Base-by-base conservation (phyloP, 2,888 invertebrate genomes). In the Fragum whitleyi region DNA sequence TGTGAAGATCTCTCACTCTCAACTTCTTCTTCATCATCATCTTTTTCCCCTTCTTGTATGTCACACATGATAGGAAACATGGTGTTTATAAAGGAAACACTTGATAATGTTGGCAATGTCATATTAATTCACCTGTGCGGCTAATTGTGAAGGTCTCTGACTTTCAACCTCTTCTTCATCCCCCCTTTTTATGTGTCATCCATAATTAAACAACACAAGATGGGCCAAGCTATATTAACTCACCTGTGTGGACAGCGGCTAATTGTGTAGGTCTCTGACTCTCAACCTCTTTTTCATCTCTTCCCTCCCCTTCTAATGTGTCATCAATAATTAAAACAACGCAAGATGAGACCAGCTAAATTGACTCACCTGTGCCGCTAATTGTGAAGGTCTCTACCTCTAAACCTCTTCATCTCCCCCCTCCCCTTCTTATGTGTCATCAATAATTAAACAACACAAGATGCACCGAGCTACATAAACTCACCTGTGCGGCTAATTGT, bases 11-110 rank as follows among this genome's bases (percentile, higher is more conserved):
- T 96, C 81, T 95, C 95, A 77, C 95, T 95, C 87, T 96, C 96
- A 0, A 86, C 88, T 23, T 93, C 93, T 7, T 93, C 92, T 85
- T 96, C 96, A 0, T 95, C 96, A 88, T 96, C 96, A 86, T 96
- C 96, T 67, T 96, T 95, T 72, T 95, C 95, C 14, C 95, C 95
- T 32, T 96, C 96, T 68, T 95, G 95, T 2, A 95, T 95, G 81
- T 95, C 95, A 51, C 96, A 96, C 96, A 97, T 96, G 71, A 97
- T 94, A 77, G 95, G 95, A 90, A 97, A 96, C 62, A 97, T 93
- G 19, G 96, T 95, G 83, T 95, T 95, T 84, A 97, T 94, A 78
- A 95, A 95, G 90, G 97, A n/a, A n/a, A n/a, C n/a, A n/a, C n/a
- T n/a, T n/a, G n/a, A n/a, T n/a, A n/a, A n/a, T n/a, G n/a, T n/a